Evolutionary conservation across 2,113 vertebrate species (phyloP).

Genomic region (Erythrocercus mccallii): DNA sequence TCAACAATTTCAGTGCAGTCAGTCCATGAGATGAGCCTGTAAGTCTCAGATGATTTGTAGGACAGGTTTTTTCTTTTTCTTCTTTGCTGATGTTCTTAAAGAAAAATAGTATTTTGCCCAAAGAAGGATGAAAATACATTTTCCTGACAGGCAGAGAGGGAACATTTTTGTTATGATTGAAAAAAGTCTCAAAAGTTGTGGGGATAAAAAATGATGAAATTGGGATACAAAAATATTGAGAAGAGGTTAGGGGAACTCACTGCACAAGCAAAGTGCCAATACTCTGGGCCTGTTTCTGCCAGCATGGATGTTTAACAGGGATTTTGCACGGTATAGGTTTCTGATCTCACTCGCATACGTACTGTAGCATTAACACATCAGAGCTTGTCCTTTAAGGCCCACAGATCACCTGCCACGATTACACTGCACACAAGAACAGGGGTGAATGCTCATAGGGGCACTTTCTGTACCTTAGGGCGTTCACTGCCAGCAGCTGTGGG

Average conservation of each 20-base stretch:
- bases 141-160: background rate
- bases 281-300: background rate
- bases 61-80: background rate
- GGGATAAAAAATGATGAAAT: background rate
- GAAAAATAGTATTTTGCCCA: background rate
- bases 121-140: slow-evolving; percentile 17
- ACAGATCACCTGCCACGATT: background rate
- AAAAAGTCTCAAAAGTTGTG: background rate
- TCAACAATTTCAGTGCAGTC: background rate
- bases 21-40: background rate
- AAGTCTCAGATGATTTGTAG: background rate
- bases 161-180: background rate
- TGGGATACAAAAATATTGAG: background rate
- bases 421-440: background rate
- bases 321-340: background rate
- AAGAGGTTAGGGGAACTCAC: background rate
- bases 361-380: background rate
- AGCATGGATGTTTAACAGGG: background rate
- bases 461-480: background rate
- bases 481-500: background rate
- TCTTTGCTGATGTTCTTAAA: background rate
- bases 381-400: background rate
- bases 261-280: background rate
- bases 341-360: background rate
- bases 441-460: background rate